Evolutionary conservation across 2,797 vertebrate species (phyloP).

Genomic region (Myioborus melanocephalus): DNA sequence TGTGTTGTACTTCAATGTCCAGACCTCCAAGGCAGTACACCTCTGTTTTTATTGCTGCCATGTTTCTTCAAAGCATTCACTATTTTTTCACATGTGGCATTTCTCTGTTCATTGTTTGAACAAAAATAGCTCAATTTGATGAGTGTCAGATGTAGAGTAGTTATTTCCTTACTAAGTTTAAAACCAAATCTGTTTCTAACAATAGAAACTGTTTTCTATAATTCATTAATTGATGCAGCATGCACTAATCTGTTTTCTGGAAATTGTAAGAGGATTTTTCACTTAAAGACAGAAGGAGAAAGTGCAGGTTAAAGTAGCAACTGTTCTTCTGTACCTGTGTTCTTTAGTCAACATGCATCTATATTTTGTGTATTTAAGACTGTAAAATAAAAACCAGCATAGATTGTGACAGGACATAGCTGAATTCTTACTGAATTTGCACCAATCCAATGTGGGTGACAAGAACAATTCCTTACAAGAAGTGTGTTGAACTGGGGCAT

Average conservation of each 20-base stretch:
- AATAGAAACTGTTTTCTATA: background rate
- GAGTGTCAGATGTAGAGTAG: slow-evolving; percentile 23
- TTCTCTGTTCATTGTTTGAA: slow-evolving; percentile 23
- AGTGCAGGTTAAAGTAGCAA: background rate
- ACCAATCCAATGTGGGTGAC: background rate
- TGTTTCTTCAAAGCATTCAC: slow-evolving; percentile 26
- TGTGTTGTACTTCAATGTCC: background rate
- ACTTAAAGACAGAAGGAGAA: background rate
- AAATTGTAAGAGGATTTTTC: background rate
- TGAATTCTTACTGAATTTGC: background rate
- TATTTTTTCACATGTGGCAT: slow-evolving; percentile 28
- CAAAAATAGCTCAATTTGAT: slow-evolving; percentile 45
- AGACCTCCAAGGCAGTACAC: slow-evolving; percentile 15
- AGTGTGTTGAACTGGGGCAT: background rate
- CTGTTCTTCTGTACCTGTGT: background rate
- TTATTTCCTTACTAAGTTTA: slow-evolving; percentile 24
- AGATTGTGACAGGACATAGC: background rate
- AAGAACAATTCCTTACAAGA: background rate
- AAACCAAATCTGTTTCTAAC: slow-evolving; percentile 45
- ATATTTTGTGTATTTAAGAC: background rate
- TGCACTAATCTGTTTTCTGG: background rate
- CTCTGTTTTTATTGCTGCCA: slow-evolving; percentile 7
- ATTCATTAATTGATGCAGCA: background rate
- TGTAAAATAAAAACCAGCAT: background rate
- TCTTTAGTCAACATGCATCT: background rate